Percentiles rank a stretch among this genome's conserved stretches.
Evolutionary conservation across 2,113 vertebrate species (phyloP).

Genomic region (pig (Sus scrofa)): T2T-Sscrofa CM000822.6:52177501-52178000

Average conservation of each 20-base stretch:
- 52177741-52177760: neutral
- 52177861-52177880: neutral
- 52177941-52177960: neutral
- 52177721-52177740: neutral
- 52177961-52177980: neutral
- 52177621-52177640: neutral
- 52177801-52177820: neutral
- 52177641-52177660: neutral
- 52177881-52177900: fast-evolving
- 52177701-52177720: neutral
- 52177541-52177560: neutral
- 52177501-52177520: neutral
- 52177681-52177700: neutral
- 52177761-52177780: neutral
- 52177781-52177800: neutral
- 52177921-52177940: neutral
- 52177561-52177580: neutral
- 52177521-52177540: neutral
- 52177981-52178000: neutral
- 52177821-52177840: neutral
- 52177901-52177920: neutral
- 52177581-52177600: neutral
- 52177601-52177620: neutral
- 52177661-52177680: neutral
- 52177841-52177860: neutral